These are phyloP conservation scores for Xiphophorus maculatus DNA, from an alignment of 2,113 vertebrate genomes.

Conservation along the genomic window DNA sequence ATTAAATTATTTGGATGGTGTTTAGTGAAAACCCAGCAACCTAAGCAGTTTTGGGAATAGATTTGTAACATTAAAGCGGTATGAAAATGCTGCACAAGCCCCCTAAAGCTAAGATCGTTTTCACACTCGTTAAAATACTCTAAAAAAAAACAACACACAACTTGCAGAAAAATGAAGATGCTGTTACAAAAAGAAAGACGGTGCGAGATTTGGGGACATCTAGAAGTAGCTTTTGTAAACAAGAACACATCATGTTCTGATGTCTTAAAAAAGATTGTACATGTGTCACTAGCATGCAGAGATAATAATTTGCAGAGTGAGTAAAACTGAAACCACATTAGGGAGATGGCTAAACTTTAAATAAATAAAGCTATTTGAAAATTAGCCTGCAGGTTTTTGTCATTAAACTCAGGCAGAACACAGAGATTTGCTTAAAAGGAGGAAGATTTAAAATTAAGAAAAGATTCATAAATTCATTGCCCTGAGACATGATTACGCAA, in stretches of 20 bases:
- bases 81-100: background rate
- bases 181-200: background rate
- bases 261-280: no score
- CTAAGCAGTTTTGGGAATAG: conserved; percentile 2
- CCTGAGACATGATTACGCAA: conserved; percentile 12
- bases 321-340: no score
- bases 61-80: background rate
- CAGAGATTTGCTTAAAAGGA: background rate
- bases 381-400: background rate
- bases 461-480: conserved; percentile 23
- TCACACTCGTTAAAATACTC: conserved; percentile 5
- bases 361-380: background rate
- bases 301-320: no score
- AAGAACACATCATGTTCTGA: no score
- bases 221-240: background rate
- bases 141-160: conserved; percentile 6
- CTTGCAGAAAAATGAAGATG: background rate
- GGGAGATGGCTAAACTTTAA: no score
- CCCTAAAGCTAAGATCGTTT: conserved; percentile 1
- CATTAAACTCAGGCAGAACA: background rate
- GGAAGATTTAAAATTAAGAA: conserved; percentile 15
- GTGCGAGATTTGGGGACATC: background rate
- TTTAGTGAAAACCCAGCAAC: background rate
- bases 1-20: background rate
- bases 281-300: no score